Conservation (phyloP, 2,113 vertebrate genomes). For the Porphyrio hochstetteri region DNA sequence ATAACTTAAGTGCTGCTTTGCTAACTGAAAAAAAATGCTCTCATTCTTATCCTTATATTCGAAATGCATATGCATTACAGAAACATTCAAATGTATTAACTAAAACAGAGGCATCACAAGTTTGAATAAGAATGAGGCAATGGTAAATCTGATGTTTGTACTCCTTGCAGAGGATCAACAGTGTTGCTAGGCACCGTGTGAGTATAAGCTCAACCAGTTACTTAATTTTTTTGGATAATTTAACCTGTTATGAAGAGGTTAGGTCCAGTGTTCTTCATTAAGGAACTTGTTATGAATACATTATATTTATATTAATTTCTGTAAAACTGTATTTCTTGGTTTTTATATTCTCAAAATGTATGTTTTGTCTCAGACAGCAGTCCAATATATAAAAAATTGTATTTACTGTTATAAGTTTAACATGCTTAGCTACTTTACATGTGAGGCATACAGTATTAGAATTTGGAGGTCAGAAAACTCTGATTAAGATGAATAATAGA, state of each 20-base stretch:
- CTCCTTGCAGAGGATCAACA: background rate
- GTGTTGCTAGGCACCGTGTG: too few relatives aligned
- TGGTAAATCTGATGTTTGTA: background rate
- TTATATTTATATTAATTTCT: background rate
- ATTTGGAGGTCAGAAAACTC: background rate
- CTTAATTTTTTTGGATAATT: background rate
- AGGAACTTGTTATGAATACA: background rate
- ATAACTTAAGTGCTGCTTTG: background rate
- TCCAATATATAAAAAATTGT: background rate
- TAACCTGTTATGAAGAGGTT: background rate
- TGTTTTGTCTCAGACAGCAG: background rate
- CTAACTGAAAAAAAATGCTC: background rate
- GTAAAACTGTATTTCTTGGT: background rate
- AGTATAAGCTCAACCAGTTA: background rate
- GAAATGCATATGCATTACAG: background rate
- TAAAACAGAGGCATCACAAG: background rate
- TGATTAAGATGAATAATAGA: background rate
- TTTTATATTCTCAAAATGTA: background rate
- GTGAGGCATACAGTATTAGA: background rate
- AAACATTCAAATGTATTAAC: background rate
- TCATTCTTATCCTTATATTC: background rate
- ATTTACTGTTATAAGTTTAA: background rate
- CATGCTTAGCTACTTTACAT: background rate
- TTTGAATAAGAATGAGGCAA: background rate
- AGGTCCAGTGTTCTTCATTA: background rate